Evolutionary conservation across 2,797 vertebrate species (phyloP).

Genomic region (Valencia hispanica): DNA sequence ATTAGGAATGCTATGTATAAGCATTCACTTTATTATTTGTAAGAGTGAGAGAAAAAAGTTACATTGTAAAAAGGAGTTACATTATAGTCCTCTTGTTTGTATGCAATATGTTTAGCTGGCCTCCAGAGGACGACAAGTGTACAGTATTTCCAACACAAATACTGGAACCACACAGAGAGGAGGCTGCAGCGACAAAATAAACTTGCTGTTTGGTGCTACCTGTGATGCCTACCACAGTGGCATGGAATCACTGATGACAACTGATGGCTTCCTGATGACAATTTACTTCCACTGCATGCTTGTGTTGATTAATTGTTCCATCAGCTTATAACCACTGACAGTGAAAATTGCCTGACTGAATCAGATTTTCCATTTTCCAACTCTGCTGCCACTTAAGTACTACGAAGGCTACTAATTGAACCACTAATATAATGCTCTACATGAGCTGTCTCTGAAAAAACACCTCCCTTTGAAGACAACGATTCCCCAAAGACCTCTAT

Average conservation of each 20-base stretch:
- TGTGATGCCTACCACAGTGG: constrained; percentile 31
- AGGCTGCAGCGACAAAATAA: constrained; percentile 2
- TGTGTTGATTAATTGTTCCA: constrained; percentile 62
- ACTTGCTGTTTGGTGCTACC: constrained; percentile 37
- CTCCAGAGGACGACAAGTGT: constrained; percentile 63
- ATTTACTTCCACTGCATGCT: constrained; percentile 52
- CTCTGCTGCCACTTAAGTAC: constrained; percentile 46
- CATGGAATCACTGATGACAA: constrained; percentile 35
- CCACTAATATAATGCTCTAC: constrained; percentile 24
- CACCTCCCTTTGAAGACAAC: constrained; percentile 24
- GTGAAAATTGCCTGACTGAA: constrained; percentile 53
- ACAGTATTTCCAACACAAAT: constrained; percentile 15
- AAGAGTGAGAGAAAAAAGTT: not conserved
- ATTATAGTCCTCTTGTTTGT: not conserved
- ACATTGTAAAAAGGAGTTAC: not conserved
- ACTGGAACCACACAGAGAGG: not conserved
- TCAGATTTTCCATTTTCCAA: constrained; percentile 59
- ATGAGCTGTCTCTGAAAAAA: constrained; percentile 26
- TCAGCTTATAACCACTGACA: constrained; percentile 49
- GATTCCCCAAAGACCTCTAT: constrained; percentile 15
- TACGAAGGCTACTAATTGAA: constrained; percentile 51
- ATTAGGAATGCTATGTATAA: not conserved
- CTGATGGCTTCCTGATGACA: constrained; percentile 68
- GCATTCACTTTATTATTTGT: not conserved
- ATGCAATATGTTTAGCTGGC: not conserved